phyloP scores from a whole-genome alignment of 2,113 vertebrate genomes.

The Rhinolophus ferrumequinum region DNA sequence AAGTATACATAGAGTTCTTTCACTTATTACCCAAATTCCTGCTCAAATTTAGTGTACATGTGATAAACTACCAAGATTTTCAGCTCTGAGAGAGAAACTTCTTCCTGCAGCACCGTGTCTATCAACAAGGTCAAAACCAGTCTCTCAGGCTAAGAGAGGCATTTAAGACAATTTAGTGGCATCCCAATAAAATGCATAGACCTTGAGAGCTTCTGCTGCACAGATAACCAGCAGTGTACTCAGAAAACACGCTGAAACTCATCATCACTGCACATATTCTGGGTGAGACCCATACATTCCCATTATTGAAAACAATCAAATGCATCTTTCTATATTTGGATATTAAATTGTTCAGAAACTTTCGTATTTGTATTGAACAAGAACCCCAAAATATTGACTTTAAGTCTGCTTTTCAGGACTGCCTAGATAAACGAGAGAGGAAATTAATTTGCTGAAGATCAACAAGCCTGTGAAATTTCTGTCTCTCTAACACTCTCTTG shows the following conservation, averaged over 20 bases:
- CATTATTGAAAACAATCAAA: slow-evolving; percentile 72
- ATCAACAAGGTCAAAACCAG: neutral
- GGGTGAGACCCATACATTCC: slow-evolving; percentile 11
- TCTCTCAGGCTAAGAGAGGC: neutral
- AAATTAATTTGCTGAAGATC: neutral
- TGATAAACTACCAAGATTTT: neutral
- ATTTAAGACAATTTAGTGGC: slow-evolving; percentile 59
- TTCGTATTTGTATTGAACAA: slow-evolving; percentile 26
- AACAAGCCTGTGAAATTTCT: neutral
- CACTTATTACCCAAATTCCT: neutral
- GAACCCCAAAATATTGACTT: slow-evolving; percentile 8
- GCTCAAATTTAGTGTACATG: neutral
- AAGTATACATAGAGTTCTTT: neutral
- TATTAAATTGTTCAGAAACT: slow-evolving; percentile 70
- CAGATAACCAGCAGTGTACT: slow-evolving; percentile 72
- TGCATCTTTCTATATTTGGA: slow-evolving; percentile 66
- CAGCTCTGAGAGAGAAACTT: neutral
- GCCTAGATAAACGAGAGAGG: neutral
- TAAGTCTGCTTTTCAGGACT: neutral
- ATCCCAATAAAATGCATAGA: slow-evolving; percentile 71
- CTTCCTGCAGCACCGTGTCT: neutral
- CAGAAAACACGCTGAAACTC: slow-evolving; percentile 58
- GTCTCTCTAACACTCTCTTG: neutral
- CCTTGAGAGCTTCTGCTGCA: slow-evolving; percentile 55
- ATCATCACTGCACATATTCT: neutral